These are phyloP conservation scores for Andricus curvator DNA, from an alignment of 2,888 invertebrate genomes.

Conservation along the genomic window DNA sequence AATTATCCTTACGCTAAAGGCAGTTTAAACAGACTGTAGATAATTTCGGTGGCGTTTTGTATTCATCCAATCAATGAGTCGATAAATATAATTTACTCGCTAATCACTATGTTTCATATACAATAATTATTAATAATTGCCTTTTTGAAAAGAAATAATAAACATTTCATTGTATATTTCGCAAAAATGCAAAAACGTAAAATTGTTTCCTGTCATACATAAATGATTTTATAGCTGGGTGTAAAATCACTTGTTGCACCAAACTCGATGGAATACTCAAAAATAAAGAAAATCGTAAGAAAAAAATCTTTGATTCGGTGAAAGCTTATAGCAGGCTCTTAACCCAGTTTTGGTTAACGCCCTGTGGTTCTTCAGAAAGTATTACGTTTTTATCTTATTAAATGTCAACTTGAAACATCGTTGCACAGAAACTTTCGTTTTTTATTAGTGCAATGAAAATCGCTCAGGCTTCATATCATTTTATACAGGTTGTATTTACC, in stretches of 20 bases:
- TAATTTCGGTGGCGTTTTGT: slow-evolving; percentile 15
- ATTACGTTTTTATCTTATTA: slow-evolving; percentile 53
- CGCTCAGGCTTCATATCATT: background rate
- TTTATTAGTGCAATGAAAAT: slow-evolving; percentile 23
- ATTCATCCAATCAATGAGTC: background rate
- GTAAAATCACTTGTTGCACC: background rate
- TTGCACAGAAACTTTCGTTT: slow-evolving; percentile 52
- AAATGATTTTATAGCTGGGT: slow-evolving; percentile 33
- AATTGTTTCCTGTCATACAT: slow-evolving; percentile 38
- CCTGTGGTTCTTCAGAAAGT: slow-evolving; percentile 52
- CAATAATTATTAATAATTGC: background rate
- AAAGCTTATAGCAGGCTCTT: slow-evolving; percentile 56
- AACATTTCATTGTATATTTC: slow-evolving; percentile 48
- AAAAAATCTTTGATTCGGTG: slow-evolving; percentile 56
- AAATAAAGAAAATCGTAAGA: slow-evolving; percentile 51
- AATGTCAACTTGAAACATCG: slow-evolving; percentile 53
- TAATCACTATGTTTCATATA: background rate
- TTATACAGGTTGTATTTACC: background rate
- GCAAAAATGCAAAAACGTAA: slow-evolving; percentile 25
- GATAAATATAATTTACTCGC: slow-evolving; percentile 1
- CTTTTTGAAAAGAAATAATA: background rate
- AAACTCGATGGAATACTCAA: slow-evolving; percentile 39
- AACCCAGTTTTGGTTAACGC: slow-evolving; percentile 57
- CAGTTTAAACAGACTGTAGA: slow-evolving; percentile 13
- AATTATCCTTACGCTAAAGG: slow-evolving; percentile 18